Percentiles rank a stretch among this genome's conserved stretches.
Evolutionary conservation across 2,113 vertebrate genomes (phyloP).

Genomic region (Sceloporus undulatus): DNA sequence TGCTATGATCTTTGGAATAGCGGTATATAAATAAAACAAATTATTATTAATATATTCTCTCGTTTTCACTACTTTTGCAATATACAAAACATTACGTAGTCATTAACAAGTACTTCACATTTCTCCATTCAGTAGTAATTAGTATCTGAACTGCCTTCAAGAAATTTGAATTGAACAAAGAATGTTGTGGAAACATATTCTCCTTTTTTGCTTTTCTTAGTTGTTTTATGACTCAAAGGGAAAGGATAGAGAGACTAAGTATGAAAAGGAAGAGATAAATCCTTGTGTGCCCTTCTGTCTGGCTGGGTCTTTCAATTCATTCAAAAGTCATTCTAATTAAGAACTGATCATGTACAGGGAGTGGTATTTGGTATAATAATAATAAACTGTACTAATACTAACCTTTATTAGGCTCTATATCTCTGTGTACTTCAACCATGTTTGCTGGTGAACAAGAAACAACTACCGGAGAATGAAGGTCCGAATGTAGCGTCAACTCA

Average conservation of each 20-base stretch:
- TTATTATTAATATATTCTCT: no score
- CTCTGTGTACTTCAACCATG: conserved; percentile 87
- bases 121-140: not conserved
- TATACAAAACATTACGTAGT: no score
- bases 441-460: conserved; percentile 85
- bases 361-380: not conserved
- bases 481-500: conserved; percentile 88
- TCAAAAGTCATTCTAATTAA: not conserved
- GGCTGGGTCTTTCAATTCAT: not conserved
- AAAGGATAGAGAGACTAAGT: not conserved
- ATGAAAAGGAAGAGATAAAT: not conserved
- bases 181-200: no score
- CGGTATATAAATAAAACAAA: no score
- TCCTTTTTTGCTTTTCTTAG: not conserved
- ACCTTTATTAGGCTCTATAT: conserved; percentile 80
- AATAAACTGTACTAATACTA: conserved; percentile 37
- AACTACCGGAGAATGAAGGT: conserved; percentile 80
- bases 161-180: not conserved
- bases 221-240: not conserved
- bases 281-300: not conserved
- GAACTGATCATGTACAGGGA: not conserved
- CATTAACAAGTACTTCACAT: no score
- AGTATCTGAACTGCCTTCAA: not conserved
- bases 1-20: no score
- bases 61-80: no score